phyloP scores from a whole-genome alignment of 1,140 invertebrate species.

The Lepidurus arcticus region DNA sequence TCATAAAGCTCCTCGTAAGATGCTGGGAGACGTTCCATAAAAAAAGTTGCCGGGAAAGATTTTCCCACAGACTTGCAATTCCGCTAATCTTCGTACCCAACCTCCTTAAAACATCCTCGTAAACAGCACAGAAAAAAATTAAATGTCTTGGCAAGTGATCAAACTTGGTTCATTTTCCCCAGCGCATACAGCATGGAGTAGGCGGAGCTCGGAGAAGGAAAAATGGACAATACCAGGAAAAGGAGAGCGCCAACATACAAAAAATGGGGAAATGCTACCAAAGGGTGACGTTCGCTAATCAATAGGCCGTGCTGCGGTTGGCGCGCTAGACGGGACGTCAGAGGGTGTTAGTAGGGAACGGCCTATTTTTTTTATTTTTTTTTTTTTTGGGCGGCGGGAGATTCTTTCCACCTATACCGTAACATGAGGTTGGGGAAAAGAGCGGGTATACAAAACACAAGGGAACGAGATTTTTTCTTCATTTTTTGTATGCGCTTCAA shows the following conservation, averaged over 20 bases:
- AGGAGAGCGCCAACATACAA: neutral
- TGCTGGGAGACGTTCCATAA: too few species aligned
- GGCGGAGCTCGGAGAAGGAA: neutral
- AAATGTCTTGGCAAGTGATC: slow-evolving; percentile 4
- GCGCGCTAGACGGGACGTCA: neutral
- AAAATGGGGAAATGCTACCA: neutral
- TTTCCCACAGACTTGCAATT: too few species aligned
- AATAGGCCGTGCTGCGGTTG: slow-evolving; percentile 13
- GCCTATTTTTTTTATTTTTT: neutral
- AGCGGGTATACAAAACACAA: neutral
- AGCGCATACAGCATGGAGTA: neutral
- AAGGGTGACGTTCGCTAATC: slow-evolving; percentile 8
- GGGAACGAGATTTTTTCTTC: neutral
- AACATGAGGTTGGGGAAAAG: neutral
- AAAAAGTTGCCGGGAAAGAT: too few species aligned
- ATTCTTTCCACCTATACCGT: neutral
- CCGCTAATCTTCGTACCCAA: too few species aligned
- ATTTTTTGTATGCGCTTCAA: neutral
- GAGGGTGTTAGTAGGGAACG: slow-evolving; percentile 5
- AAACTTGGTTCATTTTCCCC: neutral
- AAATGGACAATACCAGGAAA: neutral
- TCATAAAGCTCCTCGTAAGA: too few species aligned
- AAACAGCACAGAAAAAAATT: neutral
- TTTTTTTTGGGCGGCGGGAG: too few species aligned
- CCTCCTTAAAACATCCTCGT: neutral